These are phyloP conservation scores for Colaptes auratus DNA, from an alignment of 2,113 vertebrate genomes.

Conservation along the genomic window DNA sequence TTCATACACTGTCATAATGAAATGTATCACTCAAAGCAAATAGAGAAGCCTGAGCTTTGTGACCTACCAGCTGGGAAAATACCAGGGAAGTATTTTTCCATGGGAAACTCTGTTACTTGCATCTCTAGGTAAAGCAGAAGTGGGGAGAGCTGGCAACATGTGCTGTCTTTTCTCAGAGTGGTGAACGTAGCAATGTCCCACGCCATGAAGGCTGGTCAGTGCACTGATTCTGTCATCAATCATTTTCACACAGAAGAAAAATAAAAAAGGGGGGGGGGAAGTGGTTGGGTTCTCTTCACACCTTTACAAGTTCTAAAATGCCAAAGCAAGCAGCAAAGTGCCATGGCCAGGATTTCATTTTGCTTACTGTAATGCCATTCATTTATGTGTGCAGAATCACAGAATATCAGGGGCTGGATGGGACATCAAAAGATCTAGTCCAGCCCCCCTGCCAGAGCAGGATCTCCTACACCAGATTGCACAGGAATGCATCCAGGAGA, in stretches of 20 bases:
- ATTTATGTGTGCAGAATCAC: not conserved
- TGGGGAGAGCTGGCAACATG: not conserved
- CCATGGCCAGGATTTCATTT: not conserved
- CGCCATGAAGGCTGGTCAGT: not conserved
- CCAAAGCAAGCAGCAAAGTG: not conserved
- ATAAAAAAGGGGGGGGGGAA: too few relatives aligned
- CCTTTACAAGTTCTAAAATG: not conserved
- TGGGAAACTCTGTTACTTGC: not conserved
- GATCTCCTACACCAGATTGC: too few relatives aligned
- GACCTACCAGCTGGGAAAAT: not conserved
- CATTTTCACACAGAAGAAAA: too few relatives aligned
- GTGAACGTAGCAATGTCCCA: not conserved
- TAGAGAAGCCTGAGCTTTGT: not conserved
- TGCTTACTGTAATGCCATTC: not conserved
- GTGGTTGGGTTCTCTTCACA: not conserved
- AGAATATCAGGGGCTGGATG: too few relatives aligned
- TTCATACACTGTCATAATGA: not conserved
- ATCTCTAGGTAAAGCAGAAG: not conserved
- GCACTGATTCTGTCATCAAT: not conserved
- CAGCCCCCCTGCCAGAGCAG: too few relatives aligned
- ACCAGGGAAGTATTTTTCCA: not conserved
- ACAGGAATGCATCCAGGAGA: too few relatives aligned
- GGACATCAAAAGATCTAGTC: too few relatives aligned
- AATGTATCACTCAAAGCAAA: not conserved
- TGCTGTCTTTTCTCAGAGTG: not conserved